phyloP scores from a whole-genome alignment of 2,797 vertebrate genomes.

The Crocidura indochinensis region DNA sequence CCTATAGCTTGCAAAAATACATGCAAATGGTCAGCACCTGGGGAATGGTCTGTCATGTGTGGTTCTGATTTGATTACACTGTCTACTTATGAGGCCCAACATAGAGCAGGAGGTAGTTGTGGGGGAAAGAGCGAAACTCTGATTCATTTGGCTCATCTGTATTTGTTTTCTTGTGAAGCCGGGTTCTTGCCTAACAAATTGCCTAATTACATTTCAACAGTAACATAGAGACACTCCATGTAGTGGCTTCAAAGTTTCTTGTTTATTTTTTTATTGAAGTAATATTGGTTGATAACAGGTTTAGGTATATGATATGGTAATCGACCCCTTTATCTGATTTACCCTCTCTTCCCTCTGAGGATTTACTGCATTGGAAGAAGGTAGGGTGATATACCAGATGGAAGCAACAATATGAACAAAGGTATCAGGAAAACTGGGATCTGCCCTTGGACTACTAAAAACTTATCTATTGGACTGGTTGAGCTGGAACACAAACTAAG shows the following conservation, averaged over 20 bases:
- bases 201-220: not conserved
- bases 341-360: not conserved
- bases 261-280: not conserved
- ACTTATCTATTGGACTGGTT: slow-evolving; percentile 6
- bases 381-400: too few species aligned
- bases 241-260: slow-evolving; percentile 30
- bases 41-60: slow-evolving; percentile 56
- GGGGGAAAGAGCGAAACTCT: slow-evolving; percentile 37
- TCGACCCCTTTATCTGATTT: not conserved
- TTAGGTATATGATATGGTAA: not conserved
- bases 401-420: too few species aligned
- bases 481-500: slow-evolving; percentile 37
- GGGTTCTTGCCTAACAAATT: slow-evolving; percentile 39
- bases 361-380: too few species aligned
- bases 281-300: not conserved
- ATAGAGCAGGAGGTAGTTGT: too few species aligned
- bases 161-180: slow-evolving; percentile 21
- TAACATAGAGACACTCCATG: slow-evolving; percentile 17
- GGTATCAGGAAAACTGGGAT: too few species aligned
- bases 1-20: not conserved
- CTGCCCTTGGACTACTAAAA: slow-evolving; percentile 26
- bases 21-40: slow-evolving; percentile 23
- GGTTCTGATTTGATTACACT: slow-evolving; percentile 42
- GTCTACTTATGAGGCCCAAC: not conserved
- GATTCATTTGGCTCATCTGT: not conserved